Evolutionary conservation across 2,113 vertebrate species (phyloP).

Genomic region (Tachysurus fulvidraco): DNA sequence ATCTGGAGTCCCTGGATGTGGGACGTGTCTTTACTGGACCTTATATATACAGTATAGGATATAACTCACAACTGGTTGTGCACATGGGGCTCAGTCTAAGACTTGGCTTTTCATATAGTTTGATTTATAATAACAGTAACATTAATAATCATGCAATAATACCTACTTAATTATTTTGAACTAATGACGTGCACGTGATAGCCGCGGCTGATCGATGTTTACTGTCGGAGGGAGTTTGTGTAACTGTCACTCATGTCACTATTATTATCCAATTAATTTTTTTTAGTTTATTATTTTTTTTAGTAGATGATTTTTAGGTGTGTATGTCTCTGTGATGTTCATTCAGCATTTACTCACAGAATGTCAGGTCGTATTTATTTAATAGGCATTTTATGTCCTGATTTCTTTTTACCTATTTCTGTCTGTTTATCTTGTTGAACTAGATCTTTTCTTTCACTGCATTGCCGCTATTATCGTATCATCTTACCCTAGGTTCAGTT

Average conservation of each 20-base stretch:
- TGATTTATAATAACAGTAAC: too few species aligned
- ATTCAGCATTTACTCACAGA: background rate
- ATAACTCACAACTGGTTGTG: too few species aligned
- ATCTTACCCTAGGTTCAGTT: background rate
- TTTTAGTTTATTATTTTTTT: background rate
- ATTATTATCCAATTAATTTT: background rate
- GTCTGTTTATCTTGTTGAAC: background rate
- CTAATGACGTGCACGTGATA: too few species aligned
- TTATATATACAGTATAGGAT: too few species aligned
- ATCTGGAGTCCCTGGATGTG: too few species aligned
- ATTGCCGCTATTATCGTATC: background rate
- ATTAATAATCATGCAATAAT: too few species aligned
- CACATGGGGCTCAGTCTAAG: too few species aligned
- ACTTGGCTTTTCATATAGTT: too few species aligned
- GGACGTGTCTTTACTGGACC: too few species aligned
- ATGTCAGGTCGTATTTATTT: background rate
- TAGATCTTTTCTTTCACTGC: background rate
- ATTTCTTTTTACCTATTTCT: constrained; percentile 13
- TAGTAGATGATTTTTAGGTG: background rate
- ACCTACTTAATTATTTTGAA: too few species aligned
- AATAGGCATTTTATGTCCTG: background rate
- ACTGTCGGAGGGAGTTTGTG: background rate
- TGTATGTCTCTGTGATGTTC: background rate
- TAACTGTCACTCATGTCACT: background rate
- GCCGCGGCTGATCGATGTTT: background rate